Evolutionary conservation across 2,797 vertebrate genomes (phyloP).

Genomic region (Bovichtus variegatus): DNA sequence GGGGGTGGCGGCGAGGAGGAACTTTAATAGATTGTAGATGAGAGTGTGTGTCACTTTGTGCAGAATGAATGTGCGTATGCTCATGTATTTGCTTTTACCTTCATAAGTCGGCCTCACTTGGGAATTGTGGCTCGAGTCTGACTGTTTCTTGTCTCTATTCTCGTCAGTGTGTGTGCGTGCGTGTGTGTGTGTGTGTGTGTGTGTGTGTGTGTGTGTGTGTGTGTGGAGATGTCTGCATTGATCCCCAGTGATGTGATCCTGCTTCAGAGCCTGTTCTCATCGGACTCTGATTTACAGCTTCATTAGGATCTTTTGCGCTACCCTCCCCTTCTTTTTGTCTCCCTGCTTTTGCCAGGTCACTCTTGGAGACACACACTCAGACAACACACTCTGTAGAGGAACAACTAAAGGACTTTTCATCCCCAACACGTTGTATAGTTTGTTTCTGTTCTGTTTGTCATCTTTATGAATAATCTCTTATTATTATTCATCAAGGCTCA

Average conservation of each 20-base stretch:
- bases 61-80: slow-evolving; percentile 33
- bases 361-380: slow-evolving; percentile 37
- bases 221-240: slow-evolving; percentile 73
- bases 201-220: slow-evolving; percentile 40
- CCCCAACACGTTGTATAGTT: slow-evolving; percentile 64
- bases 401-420: slow-evolving; percentile 65
- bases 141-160: slow-evolving; percentile 62
- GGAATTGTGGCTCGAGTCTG: slow-evolving; percentile 59
- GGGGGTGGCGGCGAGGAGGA: slow-evolving; percentile 13
- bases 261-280: slow-evolving; percentile 79
- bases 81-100: slow-evolving; percentile 49
- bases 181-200: slow-evolving; percentile 37
- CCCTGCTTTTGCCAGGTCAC: slow-evolving; percentile 64
- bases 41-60: slow-evolving; percentile 37
- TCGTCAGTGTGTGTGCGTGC: slow-evolving; percentile 40
- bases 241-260: slow-evolving; percentile 82
- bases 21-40: slow-evolving; percentile 73
- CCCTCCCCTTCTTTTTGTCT: slow-evolving; percentile 70
- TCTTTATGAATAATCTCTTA: slow-evolving; percentile 77
- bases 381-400: slow-evolving; percentile 34
- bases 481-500: slow-evolving; percentile 76
- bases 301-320: slow-evolving; percentile 76
- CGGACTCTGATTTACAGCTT: slow-evolving; percentile 83
- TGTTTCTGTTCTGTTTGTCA: slow-evolving; percentile 74
- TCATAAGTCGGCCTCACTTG: slow-evolving; percentile 51